Conservation (phyloP, 2,113 vertebrate species). For the Camelus bactrianus region DNA sequence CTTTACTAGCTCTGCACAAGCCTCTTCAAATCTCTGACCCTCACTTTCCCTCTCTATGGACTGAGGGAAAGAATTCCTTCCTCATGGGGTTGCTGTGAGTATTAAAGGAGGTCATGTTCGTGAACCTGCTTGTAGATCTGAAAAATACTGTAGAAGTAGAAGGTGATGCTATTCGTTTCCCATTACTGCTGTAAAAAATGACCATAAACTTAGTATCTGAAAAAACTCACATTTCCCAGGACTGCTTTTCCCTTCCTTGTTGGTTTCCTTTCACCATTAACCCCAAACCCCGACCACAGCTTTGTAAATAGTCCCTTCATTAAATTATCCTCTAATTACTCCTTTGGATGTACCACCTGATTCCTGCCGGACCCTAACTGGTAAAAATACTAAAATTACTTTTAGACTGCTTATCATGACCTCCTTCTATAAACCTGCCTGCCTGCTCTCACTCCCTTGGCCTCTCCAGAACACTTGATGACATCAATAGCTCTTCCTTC, state of each 20-base stretch:
- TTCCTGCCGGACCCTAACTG: not conserved
- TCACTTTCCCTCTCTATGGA: not conserved
- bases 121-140: not conserved
- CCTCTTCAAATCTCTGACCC: not conserved
- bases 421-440: not conserved
- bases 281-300: not conserved
- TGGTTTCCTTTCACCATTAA: not conserved
- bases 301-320: not conserved
- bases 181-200: not conserved
- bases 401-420: not conserved
- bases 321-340: not conserved
- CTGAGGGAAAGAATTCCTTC: conserved; percentile 1
- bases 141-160: not conserved
- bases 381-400: conserved; percentile 33
- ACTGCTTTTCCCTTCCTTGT: not conserved
- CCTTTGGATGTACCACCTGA: not conserved
- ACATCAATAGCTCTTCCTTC: not conserved
- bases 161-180: not conserved
- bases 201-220: not conserved
- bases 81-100: not conserved
- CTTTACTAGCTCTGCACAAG: not conserved
- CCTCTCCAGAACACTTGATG: not conserved
- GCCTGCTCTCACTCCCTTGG: not conserved
- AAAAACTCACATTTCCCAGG: not conserved
- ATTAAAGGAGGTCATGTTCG: not conserved